Conservation (phyloP, 1,140 invertebrate genomes). For the Drosophila burlai region DNA sequence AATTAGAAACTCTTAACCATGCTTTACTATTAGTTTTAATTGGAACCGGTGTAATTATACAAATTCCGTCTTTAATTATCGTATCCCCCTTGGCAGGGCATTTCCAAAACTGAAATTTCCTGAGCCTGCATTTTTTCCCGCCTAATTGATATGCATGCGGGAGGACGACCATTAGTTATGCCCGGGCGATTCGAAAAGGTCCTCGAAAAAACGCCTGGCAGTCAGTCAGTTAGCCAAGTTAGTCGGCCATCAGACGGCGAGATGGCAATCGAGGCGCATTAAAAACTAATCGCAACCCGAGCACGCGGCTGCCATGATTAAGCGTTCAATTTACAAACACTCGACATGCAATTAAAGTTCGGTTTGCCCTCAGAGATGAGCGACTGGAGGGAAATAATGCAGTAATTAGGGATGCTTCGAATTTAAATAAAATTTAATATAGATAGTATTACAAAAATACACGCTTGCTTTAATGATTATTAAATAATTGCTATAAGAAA, state of each 20-base stretch:
- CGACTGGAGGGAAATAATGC: not conserved
- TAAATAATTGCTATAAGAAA: no score
- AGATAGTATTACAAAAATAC: not conserved
- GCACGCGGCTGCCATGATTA: constrained; percentile 62
- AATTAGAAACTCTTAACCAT: not conserved
- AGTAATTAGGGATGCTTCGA: not conserved
- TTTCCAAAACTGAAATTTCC: not conserved
- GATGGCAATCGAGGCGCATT: constrained; percentile 61
- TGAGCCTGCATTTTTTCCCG: not conserved
- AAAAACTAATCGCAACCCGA: constrained; percentile 64
- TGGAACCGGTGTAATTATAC: not conserved
- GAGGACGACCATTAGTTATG: constrained; percentile 12
- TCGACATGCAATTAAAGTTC: constrained; percentile 63
- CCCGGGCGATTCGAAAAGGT: not conserved
- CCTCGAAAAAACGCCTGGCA: not conserved
- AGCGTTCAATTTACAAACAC: constrained; percentile 56
- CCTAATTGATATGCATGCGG: constrained; percentile 35
- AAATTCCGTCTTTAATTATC: not conserved
- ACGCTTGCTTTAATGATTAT: no score
- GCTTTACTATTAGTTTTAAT: not conserved
- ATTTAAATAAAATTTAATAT: not conserved
- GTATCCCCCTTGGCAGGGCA: not conserved
- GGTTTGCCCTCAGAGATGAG: constrained; percentile 6
- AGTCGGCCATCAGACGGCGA: constrained; percentile 15
- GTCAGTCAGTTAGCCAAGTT: constrained; percentile 27